Evolutionary conservation across 2,888 invertebrate genomes (phyloP).

Genomic region (Clistopyga incitator): DNA sequence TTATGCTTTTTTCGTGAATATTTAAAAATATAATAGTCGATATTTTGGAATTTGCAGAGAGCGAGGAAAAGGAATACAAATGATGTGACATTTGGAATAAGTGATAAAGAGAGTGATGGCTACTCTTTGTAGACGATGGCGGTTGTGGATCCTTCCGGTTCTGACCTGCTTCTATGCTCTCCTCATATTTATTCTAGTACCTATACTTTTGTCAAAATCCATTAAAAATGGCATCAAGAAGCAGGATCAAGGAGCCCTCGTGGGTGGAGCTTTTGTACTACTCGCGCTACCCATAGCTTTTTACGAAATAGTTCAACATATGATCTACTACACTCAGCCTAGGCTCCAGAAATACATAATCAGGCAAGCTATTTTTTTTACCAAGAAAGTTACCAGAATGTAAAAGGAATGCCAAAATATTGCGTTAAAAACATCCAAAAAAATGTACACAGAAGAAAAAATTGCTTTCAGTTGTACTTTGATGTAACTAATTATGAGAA

Average conservation of each 20-base stretch:
- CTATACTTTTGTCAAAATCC: constrained; percentile 92
- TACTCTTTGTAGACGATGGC: constrained; percentile 87
- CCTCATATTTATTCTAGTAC: constrained; percentile 93
- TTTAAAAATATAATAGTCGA: too few species aligned
- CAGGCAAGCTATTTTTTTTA: constrained; percentile 85
- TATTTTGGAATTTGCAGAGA: constrained; percentile 47
- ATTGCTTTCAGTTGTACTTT: too few species aligned
- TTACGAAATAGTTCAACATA: constrained; percentile 97
- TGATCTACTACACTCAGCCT: constrained; percentile 96
- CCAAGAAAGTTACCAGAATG: too few species aligned
- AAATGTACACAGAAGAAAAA: too few species aligned
- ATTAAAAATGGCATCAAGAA: constrained; percentile 91
- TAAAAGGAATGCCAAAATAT: too few species aligned
- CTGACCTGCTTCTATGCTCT: constrained; percentile 92
- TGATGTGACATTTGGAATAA: constrained; percentile 72
- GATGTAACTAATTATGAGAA: too few species aligned
- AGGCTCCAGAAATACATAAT: constrained; percentile 97
- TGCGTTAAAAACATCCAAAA: too few species aligned
- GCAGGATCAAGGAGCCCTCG: constrained; percentile 92
- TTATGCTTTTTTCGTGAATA: neutral
- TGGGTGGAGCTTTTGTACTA: constrained; percentile 96
- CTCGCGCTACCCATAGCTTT: constrained; percentile 96
- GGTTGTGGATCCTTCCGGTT: constrained; percentile 95
- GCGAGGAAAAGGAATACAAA: constrained; percentile 54
- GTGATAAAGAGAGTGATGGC: constrained; percentile 77